Base-by-base conservation (phyloP, 2,888 invertebrate genomes). In the Andrena dorsata region DNA sequence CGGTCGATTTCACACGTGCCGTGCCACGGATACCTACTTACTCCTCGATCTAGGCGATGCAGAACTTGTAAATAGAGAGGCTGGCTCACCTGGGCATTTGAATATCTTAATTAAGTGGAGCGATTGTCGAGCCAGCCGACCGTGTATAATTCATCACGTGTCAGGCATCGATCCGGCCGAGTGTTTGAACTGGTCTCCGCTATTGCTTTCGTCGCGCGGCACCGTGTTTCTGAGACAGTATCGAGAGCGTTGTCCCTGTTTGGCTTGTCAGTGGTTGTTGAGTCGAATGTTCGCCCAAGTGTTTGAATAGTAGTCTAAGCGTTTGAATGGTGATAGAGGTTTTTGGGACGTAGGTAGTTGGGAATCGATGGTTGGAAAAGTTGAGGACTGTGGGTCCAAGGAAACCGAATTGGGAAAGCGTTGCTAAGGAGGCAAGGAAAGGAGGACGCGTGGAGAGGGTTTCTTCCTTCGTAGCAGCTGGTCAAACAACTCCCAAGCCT, bases 401-500 rank as follows among this genome's bases (percentile, higher is more conserved):
- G 60, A 58, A 83, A 64, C 4, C 56, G 63, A 76, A 61, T 79
- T 56, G 82, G 83, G 58, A 79, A 84, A 83, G 76, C 78, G 73
- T 78, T 71, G 64, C 47, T 35, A 76, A 70, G 80, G 58, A 23
- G 80, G 65, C 60, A 68, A 60, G 73, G 73, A 63, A 58, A 70
- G 78, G 72, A 65, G 68, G 35, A 49, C 65, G 66, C 65, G 66
- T 41, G 35, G 75, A 61, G 32, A 53, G 63, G 51, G 71, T 71
- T 70, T 76, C 58, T 79, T 82, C 79, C 80, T 76, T 80, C 83
- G 86, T 78, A 71, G 89, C 90, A 90, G 90, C 90, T 90, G 90
- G 90, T 90, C 90, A 90, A 90, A 90, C 90, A 90, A 90, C 90
- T 90, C 86, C 81, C 83, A 84, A 90, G 90, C 89, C 90, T 89